A percentile compares a stretch with the other conserved stretches of the same genome.
phyloP scores from a whole-genome alignment of 2,797 vertebrate genomes.

The Poeciliopsis turneri region DNA sequence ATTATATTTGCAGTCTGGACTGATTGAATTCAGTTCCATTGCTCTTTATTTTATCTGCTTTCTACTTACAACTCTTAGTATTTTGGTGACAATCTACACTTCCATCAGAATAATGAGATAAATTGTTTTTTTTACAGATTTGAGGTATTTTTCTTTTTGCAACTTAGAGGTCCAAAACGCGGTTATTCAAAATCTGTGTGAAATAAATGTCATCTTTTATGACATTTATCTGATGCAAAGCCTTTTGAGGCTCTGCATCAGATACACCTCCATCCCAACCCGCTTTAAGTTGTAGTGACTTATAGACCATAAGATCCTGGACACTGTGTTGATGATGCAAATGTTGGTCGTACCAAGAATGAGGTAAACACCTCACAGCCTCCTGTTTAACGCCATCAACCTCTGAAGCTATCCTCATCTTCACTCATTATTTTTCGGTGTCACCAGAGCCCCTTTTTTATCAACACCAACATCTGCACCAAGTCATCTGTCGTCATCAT shows the following conservation, averaged over 20 bases:
- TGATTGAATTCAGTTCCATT: not conserved
- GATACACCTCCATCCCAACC: not conserved
- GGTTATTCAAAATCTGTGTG: not conserved
- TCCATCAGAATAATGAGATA: not conserved
- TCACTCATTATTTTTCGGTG: not conserved
- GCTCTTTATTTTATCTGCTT: slow-evolving; percentile 1
- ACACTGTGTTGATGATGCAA: too few relatives aligned
- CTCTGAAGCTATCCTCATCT: not conserved
- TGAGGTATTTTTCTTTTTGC: not conserved
- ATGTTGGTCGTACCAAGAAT: not conserved
- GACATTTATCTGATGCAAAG: too few relatives aligned
- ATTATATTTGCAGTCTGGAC: slow-evolving; percentile 5
- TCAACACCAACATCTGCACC: not conserved
- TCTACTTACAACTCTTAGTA: slow-evolving; percentile 5
- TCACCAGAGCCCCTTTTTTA: not conserved
- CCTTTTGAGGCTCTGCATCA: not conserved
- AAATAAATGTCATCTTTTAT: not conserved
- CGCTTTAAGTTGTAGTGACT: too few relatives aligned
- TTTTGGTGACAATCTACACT: not conserved
- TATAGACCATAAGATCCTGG: not conserved
- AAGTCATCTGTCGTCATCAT: not conserved
- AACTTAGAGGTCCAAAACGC: not conserved
- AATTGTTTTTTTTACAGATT: not conserved
- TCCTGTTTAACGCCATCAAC: not conserved
- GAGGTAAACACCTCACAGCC: not conserved